These are phyloP conservation scores for Cynopterus sphinx DNA, from an alignment of 2,797 vertebrate species.

Conservation along the genomic window DNA sequence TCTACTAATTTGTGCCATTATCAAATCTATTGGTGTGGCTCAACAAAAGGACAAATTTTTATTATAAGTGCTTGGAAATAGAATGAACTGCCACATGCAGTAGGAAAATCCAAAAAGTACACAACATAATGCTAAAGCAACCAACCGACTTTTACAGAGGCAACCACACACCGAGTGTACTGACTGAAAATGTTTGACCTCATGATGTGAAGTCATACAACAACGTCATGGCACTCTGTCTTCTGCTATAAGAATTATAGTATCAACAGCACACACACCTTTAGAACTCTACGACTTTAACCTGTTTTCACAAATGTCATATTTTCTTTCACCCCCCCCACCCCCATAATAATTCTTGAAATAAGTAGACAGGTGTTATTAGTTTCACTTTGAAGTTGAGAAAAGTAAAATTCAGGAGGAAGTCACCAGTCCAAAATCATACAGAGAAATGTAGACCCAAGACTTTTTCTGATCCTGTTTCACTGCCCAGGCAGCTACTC, in stretches of 20 bases:
- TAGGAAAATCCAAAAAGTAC: not conserved
- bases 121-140: not conserved
- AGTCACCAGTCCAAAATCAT: not conserved
- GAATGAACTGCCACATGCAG: not conserved
- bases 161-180: rapidly evolving
- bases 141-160: rapidly evolving
- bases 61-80: not conserved
- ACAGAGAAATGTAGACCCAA: not conserved
- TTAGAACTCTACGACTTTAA: not conserved
- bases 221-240: not conserved
- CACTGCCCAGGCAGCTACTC: not conserved
- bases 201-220: not conserved
- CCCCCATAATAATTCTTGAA: not conserved
- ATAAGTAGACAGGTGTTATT: not conserved
- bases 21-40: not conserved
- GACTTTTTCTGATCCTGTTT: not conserved
- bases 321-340: not conserved
- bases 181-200: not conserved
- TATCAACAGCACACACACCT: not conserved
- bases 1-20: not conserved
- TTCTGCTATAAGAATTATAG: not conserved
- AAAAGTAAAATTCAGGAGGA: conserved; percentile 6
- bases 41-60: not conserved
- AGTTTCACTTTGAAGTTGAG: not conserved
- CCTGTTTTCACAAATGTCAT: not conserved